These are phyloP conservation scores for Prunella himalayana DNA, from an alignment of 2,113 vertebrate species.

Conservation along the genomic window DNA sequence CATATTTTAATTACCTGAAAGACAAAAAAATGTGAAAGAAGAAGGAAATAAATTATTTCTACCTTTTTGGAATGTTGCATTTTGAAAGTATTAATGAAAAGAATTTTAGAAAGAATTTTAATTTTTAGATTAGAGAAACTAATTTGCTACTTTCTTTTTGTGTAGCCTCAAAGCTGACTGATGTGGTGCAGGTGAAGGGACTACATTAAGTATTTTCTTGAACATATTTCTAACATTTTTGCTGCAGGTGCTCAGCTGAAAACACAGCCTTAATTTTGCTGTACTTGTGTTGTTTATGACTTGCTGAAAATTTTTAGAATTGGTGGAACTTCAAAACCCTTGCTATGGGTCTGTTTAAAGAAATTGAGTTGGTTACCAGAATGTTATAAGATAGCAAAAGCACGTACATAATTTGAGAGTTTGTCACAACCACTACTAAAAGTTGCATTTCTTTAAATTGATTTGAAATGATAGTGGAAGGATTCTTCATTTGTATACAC, in stretches of 20 bases:
- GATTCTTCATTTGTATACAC: not conserved
- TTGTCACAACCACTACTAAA: not conserved
- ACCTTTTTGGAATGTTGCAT: not conserved
- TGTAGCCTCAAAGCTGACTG: not conserved
- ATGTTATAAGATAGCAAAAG: not conserved
- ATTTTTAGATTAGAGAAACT: not conserved
- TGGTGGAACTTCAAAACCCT: not conserved
- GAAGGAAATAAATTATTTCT: not conserved
- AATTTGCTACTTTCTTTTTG: not conserved
- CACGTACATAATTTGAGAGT: accelerated
- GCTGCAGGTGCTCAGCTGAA: not conserved
- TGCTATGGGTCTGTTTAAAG: not conserved
- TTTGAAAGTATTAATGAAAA: not conserved
- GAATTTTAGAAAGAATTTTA: not conserved
- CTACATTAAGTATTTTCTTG: not conserved
- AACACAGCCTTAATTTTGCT: not conserved
- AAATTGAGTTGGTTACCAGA: not conserved
- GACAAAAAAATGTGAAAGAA: not conserved
- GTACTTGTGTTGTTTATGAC: not conserved
- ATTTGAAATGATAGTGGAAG: not conserved
- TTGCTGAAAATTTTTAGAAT: not conserved
- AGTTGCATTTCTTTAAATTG: not conserved
- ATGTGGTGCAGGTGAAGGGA: not conserved
- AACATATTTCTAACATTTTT: not conserved
- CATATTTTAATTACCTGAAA: not conserved